Conservation (phyloP, 2,888 invertebrate genomes). For the Coelopa pilipes region DNA sequence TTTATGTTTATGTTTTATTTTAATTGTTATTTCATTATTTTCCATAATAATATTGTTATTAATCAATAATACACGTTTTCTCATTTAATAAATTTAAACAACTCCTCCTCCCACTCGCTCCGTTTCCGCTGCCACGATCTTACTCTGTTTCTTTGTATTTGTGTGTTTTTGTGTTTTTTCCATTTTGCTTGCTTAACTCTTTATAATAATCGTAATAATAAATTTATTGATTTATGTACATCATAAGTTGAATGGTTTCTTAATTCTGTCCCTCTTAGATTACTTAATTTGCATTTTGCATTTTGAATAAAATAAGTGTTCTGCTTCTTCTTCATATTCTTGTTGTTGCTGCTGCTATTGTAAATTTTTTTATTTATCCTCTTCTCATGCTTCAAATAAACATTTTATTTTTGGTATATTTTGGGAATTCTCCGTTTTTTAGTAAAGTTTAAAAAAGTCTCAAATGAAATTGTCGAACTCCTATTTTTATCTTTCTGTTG, state of each 20-base stretch:
- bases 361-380: not conserved
- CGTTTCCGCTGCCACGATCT: not conserved
- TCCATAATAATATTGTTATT: too few relatives aligned
- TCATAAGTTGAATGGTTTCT: constrained; percentile 16
- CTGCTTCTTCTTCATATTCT: not conserved
- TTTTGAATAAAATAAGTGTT: constrained; percentile 16
- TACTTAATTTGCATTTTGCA: not conserved
- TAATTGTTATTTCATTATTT: too few relatives aligned
- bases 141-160: constrained; percentile 4
- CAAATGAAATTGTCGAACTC: constrained; percentile 16
- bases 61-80: constrained; percentile 22
- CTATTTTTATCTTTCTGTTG: not conserved
- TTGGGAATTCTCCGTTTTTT: constrained; percentile 2
- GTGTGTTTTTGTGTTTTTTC: not conserved
- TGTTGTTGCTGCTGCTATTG: not conserved
- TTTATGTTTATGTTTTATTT: too few relatives aligned
- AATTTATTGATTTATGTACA: constrained; percentile 24
- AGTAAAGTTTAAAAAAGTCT: constrained; percentile 32
- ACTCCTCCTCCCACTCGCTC: not conserved
- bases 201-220: not conserved
- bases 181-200: not conserved
- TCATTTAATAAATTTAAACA: constrained; percentile 21
- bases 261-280: not conserved
- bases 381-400: constrained; percentile 15
- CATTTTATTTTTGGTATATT: not conserved